A percentile compares a stretch with the other conserved stretches of the same genome.
Conservation (phyloP, 2,888 invertebrate species). For the Lasioglossum calceatum region DNA sequence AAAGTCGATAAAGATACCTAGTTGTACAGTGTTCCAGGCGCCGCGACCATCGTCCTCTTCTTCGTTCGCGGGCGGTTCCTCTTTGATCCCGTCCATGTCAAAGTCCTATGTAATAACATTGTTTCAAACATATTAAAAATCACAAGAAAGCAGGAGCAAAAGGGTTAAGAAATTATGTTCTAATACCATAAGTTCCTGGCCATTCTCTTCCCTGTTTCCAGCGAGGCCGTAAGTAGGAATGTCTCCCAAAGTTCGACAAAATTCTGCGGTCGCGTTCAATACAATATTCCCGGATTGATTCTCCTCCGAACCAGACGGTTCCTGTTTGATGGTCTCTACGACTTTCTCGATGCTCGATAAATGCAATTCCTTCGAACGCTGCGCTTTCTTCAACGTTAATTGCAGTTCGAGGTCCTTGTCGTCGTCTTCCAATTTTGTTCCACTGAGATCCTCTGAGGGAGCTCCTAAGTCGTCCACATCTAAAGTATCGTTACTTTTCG, state of each 20-base stretch:
- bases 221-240: constrained; percentile 97
- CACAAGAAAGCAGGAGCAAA: constrained; percentile 41
- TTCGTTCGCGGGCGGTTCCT: constrained; percentile 74
- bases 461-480: constrained; percentile 87
- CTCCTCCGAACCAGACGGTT: constrained; percentile 70
- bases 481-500: constrained; percentile 84
- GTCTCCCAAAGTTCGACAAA: constrained; percentile 97
- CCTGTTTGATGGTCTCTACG: constrained; percentile 86
- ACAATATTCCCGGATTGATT: constrained; percentile 87
- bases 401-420: constrained; percentile 90
- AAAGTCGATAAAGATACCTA: constrained; percentile 82
- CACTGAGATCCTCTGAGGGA: constrained; percentile 82
- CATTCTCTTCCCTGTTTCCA: constrained; percentile 94
- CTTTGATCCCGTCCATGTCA: constrained; percentile 79
- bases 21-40: constrained; percentile 94
- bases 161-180: background rate
- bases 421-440: constrained; percentile 88
- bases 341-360: constrained; percentile 86
- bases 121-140: constrained; percentile 3
- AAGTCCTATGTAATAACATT: constrained; percentile 83
- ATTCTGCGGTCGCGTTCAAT: constrained; percentile 97
- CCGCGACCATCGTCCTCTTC: constrained; percentile 87
- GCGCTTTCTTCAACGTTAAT: constrained; percentile 89
- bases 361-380: constrained; percentile 88
- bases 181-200: constrained; percentile 87